phyloP scores from a whole-genome alignment of 1,140 invertebrate species.

The Drosophila ogumai region DNA sequence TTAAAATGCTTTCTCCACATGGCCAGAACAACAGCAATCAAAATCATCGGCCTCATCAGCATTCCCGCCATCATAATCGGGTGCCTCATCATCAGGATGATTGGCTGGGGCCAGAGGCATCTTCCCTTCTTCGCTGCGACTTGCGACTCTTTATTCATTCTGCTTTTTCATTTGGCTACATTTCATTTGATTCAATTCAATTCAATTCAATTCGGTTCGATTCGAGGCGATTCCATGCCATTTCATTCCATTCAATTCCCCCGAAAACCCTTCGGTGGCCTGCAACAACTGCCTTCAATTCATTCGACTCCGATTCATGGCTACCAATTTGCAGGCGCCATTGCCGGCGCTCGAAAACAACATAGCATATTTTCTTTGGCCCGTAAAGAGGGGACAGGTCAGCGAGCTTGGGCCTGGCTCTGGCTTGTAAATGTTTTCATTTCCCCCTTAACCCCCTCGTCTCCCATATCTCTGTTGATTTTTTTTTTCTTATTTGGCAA shows the following conservation, averaged over 20 bases:
- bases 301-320: conserved; percentile 64
- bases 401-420: conserved; percentile 23
- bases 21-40: conserved; percentile 35
- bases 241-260: conserved; percentile 19
- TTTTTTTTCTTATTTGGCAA: conserved; percentile 49
- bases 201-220: conserved; percentile 48
- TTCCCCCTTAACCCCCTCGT: too few species aligned
- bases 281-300: conserved; percentile 36
- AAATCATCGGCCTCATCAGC: conserved; percentile 41
- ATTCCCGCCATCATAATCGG: conserved; percentile 43
- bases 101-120: conserved; percentile 36
- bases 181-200: conserved; percentile 59
- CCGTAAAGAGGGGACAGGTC: conserved; percentile 51
- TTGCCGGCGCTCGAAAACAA: conserved; percentile 64
- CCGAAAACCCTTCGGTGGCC: conserved; percentile 13
- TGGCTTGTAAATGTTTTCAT: conserved; percentile 78
- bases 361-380: conserved; percentile 59
- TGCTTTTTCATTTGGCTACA: conserved; percentile 32
- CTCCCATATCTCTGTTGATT: neutral
- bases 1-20: conserved; percentile 20
- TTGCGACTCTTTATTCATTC: conserved; percentile 9
- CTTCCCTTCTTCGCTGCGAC: neutral
- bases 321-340: conserved; percentile 78
- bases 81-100: conserved; percentile 45
- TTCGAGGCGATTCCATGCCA: conserved; percentile 48